phyloP scores from a whole-genome alignment of 2,797 vertebrate genomes.

The Neopelma chrysocephalum region DNA sequence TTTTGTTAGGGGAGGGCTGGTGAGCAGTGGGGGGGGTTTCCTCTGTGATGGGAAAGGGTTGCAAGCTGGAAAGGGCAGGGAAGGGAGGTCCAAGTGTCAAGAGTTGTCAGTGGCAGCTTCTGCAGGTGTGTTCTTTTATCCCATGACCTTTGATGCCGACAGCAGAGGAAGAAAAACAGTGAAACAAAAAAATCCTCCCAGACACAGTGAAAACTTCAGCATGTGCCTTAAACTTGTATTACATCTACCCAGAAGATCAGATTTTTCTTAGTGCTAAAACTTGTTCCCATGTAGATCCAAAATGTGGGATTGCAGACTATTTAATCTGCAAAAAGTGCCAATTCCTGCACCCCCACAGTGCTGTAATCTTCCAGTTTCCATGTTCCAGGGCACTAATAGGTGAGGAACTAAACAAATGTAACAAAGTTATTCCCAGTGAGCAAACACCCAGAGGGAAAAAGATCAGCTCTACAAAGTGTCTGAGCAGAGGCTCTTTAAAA shows the following conservation, averaged over 20 bases:
- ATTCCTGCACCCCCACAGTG: not conserved
- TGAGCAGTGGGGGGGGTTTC: not conserved
- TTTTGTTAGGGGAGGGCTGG: not conserved
- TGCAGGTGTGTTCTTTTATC: not conserved
- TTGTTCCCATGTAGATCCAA: not conserved
- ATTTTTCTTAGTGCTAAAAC: not conserved
- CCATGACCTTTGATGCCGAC: not conserved
- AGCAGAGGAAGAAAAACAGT: not conserved
- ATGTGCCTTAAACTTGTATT: not conserved
- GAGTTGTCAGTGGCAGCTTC: not conserved
- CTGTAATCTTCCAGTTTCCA: not conserved
- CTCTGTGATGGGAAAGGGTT: not conserved
- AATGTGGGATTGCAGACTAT: not conserved
- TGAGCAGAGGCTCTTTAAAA: not conserved
- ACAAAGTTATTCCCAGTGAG: not conserved
- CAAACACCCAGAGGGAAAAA: not conserved
- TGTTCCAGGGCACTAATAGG: not conserved
- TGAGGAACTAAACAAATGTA: not conserved
- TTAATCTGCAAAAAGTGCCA: not conserved
- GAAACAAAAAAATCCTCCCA: not conserved
- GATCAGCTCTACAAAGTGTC: not conserved
- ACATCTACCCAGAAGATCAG: not conserved
- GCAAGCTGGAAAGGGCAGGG: not conserved
- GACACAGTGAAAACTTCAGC: not conserved
- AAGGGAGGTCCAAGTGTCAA: not conserved